Percentiles rank a stretch among this genome's conserved stretches.
Conservation (phyloP, 2,888 invertebrate species). For the Lysandra coridon region DNA sequence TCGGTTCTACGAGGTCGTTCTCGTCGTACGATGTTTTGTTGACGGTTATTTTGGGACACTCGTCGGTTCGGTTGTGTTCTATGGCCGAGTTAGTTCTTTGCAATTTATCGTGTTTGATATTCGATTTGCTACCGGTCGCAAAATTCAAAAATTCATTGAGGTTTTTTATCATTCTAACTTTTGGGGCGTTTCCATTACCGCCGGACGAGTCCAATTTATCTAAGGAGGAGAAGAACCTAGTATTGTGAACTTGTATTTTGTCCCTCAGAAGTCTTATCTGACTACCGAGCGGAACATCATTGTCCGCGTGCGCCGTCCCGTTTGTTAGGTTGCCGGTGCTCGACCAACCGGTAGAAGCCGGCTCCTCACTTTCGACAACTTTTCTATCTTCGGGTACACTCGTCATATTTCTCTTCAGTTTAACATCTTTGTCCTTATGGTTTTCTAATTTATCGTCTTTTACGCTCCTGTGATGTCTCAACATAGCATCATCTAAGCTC, state of each 20-base stretch:
- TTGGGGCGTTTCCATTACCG: constrained; percentile 63
- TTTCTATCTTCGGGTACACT: constrained; percentile 67
- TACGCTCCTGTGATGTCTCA: constrained; percentile 55
- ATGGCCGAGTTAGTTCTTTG: constrained; percentile 63
- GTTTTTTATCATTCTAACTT: constrained; percentile 85
- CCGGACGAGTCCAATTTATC: constrained; percentile 76
- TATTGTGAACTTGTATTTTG: constrained; percentile 71
- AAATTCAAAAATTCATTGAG: constrained; percentile 92
- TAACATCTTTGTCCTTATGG: constrained; percentile 50
- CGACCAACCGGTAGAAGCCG: constrained; percentile 50
- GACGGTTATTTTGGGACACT: constrained; percentile 62
- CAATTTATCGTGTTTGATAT: constrained; percentile 55
- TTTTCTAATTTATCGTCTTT: constrained; percentile 49
- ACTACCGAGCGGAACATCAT: constrained; percentile 65
- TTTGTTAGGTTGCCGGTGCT: constrained; percentile 65
- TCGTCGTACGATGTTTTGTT: constrained; percentile 65
- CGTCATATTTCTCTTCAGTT: constrained; percentile 60
- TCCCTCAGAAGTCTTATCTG: constrained; percentile 68
- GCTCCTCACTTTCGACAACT: constrained; percentile 48
- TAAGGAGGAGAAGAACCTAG: constrained; percentile 79
- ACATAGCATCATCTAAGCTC: constrained; percentile 83
- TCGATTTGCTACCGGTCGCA: constrained; percentile 82
- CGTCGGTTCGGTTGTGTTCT: constrained; percentile 56
- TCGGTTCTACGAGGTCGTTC: constrained; percentile 51
- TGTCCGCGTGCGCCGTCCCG: constrained; percentile 55